Evolutionary conservation across 2,113 vertebrate species (phyloP).

Genomic region (Anseranas semipalmata): DNA sequence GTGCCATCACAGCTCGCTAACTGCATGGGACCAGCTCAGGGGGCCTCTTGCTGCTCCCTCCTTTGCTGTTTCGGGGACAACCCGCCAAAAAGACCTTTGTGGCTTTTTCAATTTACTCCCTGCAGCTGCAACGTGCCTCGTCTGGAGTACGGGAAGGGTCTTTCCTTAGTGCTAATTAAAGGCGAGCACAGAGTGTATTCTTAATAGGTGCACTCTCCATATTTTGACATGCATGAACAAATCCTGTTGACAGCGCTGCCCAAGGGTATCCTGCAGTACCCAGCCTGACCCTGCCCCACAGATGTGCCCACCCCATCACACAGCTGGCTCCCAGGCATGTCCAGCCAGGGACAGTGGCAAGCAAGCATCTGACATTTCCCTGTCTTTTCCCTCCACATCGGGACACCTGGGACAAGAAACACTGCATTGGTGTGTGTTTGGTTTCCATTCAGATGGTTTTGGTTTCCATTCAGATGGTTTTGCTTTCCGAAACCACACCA

Average conservation of each 20-base stretch:
- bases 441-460: not conserved
- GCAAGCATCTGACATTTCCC: fast-evolving
- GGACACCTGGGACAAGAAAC: not conserved
- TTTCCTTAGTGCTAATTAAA: not conserved
- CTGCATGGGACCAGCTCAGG: fast-evolving
- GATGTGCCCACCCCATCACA: not conserved
- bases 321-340: not conserved
- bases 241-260: not conserved
- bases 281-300: not conserved
- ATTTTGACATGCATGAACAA: fast-evolving
- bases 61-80: not conserved
- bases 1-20: not conserved
- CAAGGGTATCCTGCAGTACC: not conserved
- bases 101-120: not conserved
- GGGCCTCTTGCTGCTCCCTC: not conserved
- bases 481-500: not conserved
- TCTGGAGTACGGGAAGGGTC: not conserved
- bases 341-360: not conserved
- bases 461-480: not conserved
- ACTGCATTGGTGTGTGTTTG: fast-evolving
- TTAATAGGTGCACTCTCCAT: not conserved
- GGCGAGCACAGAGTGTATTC: not conserved
- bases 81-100: not conserved
- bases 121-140: not conserved
- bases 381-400: fast-evolving